phyloP scores from a whole-genome alignment of 2,797 vertebrate genomes.

The Limosa lapponica region DNA sequence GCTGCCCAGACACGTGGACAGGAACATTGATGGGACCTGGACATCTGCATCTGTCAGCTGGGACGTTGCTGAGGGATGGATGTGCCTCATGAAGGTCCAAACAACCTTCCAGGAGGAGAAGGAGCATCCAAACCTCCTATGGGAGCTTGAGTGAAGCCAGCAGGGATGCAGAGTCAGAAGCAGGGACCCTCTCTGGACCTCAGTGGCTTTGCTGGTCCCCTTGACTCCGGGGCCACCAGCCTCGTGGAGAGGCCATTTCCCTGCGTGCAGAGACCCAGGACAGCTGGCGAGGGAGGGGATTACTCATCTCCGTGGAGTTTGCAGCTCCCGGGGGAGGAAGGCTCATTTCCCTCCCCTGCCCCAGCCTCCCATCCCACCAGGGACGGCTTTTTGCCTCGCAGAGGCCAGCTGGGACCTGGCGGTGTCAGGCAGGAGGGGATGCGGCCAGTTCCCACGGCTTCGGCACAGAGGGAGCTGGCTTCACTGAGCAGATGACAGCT shows the following conservation, averaged over 20 bases:
- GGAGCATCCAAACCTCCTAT: background rate
- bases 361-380: background rate
- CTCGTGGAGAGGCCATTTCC: background rate
- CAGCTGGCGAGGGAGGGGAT: background rate
- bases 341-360: background rate
- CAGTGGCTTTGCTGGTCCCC: background rate
- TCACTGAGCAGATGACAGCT: background rate
- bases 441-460: background rate
- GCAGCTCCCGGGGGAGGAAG: background rate
- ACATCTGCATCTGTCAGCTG: background rate
- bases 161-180: accelerated
- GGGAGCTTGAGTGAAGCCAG: accelerated
- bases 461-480: background rate
- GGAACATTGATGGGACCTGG: background rate
- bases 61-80: background rate
- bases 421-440: background rate
- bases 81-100: background rate
- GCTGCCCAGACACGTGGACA: background rate
- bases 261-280: accelerated
- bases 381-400: background rate
- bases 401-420: background rate
- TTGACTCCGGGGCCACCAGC: background rate
- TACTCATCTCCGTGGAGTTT: background rate
- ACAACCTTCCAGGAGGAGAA: background rate
- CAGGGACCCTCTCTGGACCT: background rate